Conservation (phyloP, 2,113 vertebrate genomes). For the Atrichornis clamosus region DNA sequence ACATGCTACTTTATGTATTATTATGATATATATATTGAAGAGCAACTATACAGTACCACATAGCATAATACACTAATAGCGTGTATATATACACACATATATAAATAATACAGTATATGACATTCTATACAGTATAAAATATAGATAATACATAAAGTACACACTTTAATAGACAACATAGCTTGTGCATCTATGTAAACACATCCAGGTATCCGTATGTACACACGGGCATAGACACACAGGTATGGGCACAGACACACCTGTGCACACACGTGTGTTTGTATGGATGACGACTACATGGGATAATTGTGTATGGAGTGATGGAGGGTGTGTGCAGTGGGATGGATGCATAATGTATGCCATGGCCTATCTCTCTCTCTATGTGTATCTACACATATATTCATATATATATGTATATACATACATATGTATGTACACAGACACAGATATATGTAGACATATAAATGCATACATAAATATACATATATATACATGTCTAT, state of each 20-base stretch:
- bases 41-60: neutral
- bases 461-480: neutral
- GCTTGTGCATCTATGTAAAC: neutral
- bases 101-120: neutral
- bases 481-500: neutral
- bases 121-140: neutral
- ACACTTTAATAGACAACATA: neutral
- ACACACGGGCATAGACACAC: neutral
- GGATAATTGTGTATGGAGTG: neutral
- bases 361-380: neutral
- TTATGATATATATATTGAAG: neutral
- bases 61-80: neutral
- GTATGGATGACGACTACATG: too few relatives aligned
- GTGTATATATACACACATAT: neutral
- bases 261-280: neutral
- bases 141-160: neutral
- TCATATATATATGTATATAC: too few relatives aligned
- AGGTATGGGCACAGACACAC: neutral
- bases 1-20: neutral
- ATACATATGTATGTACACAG: too few relatives aligned
- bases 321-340: neutral
- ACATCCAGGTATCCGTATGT: neutral
- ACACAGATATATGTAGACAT: neutral
- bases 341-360: neutral
- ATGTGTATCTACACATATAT: neutral